Conservation (phyloP, 1,140 invertebrate species). For the Bombus pyrosoma region DNA sequence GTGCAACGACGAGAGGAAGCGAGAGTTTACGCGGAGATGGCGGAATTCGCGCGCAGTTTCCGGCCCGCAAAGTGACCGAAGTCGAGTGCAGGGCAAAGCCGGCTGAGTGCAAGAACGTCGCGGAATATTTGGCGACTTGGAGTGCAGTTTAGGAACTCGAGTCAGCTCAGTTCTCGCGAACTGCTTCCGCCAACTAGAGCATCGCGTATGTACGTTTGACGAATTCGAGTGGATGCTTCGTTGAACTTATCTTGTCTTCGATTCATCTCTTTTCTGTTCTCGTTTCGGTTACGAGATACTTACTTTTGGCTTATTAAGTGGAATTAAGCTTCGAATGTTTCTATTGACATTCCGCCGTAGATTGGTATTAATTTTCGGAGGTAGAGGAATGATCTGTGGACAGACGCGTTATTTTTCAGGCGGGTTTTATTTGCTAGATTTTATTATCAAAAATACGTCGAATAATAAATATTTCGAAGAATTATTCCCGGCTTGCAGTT, state of each 20-base stretch:
- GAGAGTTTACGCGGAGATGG: slow-evolving; percentile 26
- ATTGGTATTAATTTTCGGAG: no score
- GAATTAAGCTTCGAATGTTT: not conserved
- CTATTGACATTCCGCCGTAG: no score
- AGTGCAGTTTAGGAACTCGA: slow-evolving; percentile 59
- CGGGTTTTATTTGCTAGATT: no score
- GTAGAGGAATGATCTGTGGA: no score
- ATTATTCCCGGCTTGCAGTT: no score
- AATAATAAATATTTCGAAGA: no score
- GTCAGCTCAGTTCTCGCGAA: not conserved
- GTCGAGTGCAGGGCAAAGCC: slow-evolving; percentile 56
- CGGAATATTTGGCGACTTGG: slow-evolving; percentile 61
- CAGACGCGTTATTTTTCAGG: no score
- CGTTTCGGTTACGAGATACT: not conserved
- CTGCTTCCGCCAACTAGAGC: not conserved
- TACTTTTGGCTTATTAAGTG: not conserved
- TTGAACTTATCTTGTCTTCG: not conserved
- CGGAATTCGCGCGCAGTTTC: slow-evolving; percentile 46
- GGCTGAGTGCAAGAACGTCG: slow-evolving; percentile 57
- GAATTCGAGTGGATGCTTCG: slow-evolving; percentile 4
- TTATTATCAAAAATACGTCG: no score
- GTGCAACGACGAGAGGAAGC: not conserved
- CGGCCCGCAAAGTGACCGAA: slow-evolving; percentile 51
- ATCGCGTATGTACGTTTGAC: slow-evolving; percentile 43
- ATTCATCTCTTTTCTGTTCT: no score